These are phyloP conservation scores for Enteromius trimaculatus DNA, from an alignment of 2,797 vertebrate species.

Conservation along the genomic window DNA sequence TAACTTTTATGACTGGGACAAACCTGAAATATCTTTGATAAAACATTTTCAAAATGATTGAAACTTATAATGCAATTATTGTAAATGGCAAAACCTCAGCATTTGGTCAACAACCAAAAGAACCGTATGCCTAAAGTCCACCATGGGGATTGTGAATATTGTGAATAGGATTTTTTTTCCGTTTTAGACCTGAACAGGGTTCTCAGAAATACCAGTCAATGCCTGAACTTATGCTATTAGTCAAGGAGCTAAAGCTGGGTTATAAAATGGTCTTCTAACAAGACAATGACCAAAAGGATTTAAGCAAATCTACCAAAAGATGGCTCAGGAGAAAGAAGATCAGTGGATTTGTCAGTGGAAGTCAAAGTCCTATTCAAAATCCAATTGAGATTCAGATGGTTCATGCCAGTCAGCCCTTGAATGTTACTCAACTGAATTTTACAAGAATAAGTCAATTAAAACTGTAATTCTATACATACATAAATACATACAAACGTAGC, in stretches of 20 bases:
- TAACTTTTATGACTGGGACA: neutral
- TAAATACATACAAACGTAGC: neutral
- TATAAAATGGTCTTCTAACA: neutral
- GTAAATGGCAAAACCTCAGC: neutral
- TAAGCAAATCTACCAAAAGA: slow-evolving; percentile 27
- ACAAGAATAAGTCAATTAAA: neutral
- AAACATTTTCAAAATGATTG: neutral
- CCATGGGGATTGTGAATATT: neutral
- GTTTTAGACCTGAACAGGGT: neutral
- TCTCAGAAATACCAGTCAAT: neutral
- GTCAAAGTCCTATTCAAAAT: slow-evolving; percentile 10
- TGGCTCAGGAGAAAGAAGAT: slow-evolving; percentile 16
- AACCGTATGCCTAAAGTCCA: neutral
- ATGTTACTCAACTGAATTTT: neutral
- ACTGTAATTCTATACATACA: too few relatives aligned
- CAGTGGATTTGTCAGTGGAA: slow-evolving; percentile 13
- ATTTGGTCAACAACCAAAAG: neutral
- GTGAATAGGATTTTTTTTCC: neutral
- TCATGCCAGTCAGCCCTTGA: neutral
- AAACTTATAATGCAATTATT: neutral
- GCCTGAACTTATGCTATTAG: neutral
- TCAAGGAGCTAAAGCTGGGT: slow-evolving; percentile 2
- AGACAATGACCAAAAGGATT: slow-evolving; percentile 8
- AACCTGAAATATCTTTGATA: neutral
- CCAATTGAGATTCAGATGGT: neutral